A percentile compares a stretch with the other conserved stretches of the same genome.
These are phyloP conservation scores for Nannospalax galili DNA, from an alignment of 2,113 vertebrate species.

Conservation along the genomic window DNA sequence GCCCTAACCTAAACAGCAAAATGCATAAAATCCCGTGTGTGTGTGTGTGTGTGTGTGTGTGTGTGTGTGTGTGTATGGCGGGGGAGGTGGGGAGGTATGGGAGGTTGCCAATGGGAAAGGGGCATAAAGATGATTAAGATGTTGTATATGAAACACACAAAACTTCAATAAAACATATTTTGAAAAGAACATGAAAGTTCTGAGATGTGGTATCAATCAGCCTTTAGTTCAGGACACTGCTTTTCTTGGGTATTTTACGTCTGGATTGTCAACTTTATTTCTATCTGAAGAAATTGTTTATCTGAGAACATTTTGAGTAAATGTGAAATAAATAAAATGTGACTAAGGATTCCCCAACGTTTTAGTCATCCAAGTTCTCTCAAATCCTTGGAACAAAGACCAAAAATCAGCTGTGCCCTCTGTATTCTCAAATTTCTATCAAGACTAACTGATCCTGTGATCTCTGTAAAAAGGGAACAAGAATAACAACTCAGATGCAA, in stretches of 20 bases:
- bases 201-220: neutral
- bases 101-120: no score
- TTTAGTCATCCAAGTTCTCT: constrained; percentile 15
- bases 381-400: neutral
- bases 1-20: no score
- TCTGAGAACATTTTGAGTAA: constrained; percentile 30
- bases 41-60: no score
- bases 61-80: no score
- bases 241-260: neutral
- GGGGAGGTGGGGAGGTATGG: no score
- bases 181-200: constrained; percentile 14
- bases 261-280: constrained; percentile 4
- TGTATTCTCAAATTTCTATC: neutral
- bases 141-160: no score
- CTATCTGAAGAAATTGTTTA: constrained; percentile 4
- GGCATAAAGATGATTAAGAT: no score
- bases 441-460: neutral
- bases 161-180: no score
- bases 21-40: no score
- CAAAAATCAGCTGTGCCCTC: neutral
- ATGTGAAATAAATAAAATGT: constrained; percentile 27
- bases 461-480: neutral
- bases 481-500: neutral
- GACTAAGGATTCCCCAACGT: neutral
- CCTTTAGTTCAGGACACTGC: neutral